Base-by-base conservation (phyloP, 2,888 invertebrate species). In the Netelia fuscicornis region DNA sequence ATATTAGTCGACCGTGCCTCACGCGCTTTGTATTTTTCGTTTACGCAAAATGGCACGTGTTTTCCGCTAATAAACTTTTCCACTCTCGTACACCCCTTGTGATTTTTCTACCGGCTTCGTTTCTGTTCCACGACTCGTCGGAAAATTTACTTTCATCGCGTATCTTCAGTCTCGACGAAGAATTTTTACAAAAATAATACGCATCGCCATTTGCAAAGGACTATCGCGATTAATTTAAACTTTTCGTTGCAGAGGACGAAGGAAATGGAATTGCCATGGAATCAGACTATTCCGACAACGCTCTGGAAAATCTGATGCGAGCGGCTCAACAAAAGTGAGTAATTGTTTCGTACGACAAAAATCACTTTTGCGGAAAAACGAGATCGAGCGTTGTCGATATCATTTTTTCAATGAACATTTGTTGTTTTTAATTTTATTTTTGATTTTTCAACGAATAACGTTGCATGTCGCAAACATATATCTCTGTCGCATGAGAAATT, bases 281-380 rank as follows among this genome's bases (percentile, higher is more conserved):
- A 20, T 85, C 91, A 17, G 96, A 96, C 91, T 96, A 96, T 93
- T 95, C 95, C 64, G 96, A 96, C 88, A 96, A 96, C 89, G 95
- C 96, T 10, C 94, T 96, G 87, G 96, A 96, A 89, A 95, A 96
- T 91, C 91, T 96, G 88, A 94, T 96, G 86, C 96, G 96, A 90
- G 95, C 96, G 87, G 96, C 96, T 87, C 93, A 93, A 82, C 96
- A 96, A 94, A 96, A 96, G 96, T 96, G 94, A 96, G 96, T 95
- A 71, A 86, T 86, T 77, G 56, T 78, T 80, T 72, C 13, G 56
- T 10, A 54, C 30, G 30, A 3, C 3, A 30, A 30, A 30, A 30
- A 30, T 3, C 30, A 30, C 30, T 30, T 30, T 30, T 5, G 30
- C 3, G 30, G 6, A 30, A 30, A 30, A 30, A 30, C 30, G 30